Evolutionary conservation across 2,797 vertebrate genomes (phyloP), one percentile per base, ranked within the genome.

Genomic region (Bovichtus variegatus): DNA sequence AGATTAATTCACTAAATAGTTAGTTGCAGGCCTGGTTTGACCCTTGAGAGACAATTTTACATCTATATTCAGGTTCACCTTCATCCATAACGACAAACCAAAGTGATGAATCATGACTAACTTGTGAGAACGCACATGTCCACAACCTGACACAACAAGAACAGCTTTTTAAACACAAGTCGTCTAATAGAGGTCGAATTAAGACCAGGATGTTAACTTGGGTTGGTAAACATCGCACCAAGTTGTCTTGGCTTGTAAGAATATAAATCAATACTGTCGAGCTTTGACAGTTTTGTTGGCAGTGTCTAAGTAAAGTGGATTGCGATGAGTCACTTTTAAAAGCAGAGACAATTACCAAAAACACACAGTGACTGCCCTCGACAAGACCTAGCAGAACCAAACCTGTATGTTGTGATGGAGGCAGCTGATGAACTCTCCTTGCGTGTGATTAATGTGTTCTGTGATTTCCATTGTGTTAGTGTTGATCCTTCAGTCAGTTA

Each of bases 271-370:
- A 25, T 55, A 41, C 18, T 57, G 53, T 43, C n/a, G 29, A 51
- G 65, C 47, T n/a, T 68, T 63, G 47, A 49, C 34, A 50, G 38
- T 62, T 47, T 59, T n/a, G 61, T 19, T 64, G 27, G 6, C 66
- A 66, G 53, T 59, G 43, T 57, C 40, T 18, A 23, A 65, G 62
- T 70, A 46, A 80, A 61, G 53, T 49, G 41, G 27, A 59, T 19
- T 65, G 31, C 8, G 16, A 81, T 88, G 59, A 89, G 53, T 88
- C 78, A 85, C 64, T 60, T 75, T 43, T 70, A 71, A 74, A 75
- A 80, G 60, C 57, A 34, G 58, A 68, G 34, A 76, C n/a, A 83
- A 61, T 72, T 75, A 76, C 41, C 55, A 46, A 31, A 79, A 54
- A 78, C 57, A 58, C 54, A 71, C 31, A 38, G 15, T 34, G 27